Conservation (phyloP, 2,797 vertebrate species). For the Enteromius mattozi region DNA sequence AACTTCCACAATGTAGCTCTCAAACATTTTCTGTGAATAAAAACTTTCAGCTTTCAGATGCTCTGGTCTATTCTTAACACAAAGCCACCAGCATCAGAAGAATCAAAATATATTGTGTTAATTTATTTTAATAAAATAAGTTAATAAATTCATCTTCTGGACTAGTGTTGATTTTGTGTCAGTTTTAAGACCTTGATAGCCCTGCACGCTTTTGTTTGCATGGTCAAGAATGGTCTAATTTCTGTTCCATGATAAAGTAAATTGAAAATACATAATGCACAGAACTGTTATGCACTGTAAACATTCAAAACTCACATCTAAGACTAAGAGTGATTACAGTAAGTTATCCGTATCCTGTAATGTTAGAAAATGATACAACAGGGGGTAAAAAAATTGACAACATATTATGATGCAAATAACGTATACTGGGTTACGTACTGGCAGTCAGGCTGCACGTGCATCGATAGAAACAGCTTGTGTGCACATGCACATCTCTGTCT, state of each 20-base stretch:
- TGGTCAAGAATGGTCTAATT: background rate
- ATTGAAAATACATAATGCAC: background rate
- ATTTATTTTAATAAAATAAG: background rate
- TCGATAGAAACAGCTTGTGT: conserved; percentile 22
- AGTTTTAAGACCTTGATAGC: background rate
- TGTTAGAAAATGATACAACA: background rate
- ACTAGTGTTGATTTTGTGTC: background rate
- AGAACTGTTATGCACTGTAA: background rate
- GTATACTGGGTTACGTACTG: background rate
- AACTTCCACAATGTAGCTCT: background rate
- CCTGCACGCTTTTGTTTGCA: background rate
- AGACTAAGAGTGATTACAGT: background rate
- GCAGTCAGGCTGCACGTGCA: background rate
- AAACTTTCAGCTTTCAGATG: background rate
- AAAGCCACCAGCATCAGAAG: background rate
- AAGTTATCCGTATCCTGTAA: background rate
- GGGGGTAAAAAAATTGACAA: background rate
- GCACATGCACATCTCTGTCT: conserved; percentile 2
- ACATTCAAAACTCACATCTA: background rate
- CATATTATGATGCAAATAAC: conserved; percentile 1
- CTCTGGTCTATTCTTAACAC: too few relatives aligned
- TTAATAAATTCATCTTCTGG: too few relatives aligned
- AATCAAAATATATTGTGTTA: background rate
- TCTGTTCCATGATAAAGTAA: background rate
- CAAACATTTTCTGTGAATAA: background rate